Conservation (phyloP, 2,797 vertebrate species). For the Nyctibius grandis region DNA sequence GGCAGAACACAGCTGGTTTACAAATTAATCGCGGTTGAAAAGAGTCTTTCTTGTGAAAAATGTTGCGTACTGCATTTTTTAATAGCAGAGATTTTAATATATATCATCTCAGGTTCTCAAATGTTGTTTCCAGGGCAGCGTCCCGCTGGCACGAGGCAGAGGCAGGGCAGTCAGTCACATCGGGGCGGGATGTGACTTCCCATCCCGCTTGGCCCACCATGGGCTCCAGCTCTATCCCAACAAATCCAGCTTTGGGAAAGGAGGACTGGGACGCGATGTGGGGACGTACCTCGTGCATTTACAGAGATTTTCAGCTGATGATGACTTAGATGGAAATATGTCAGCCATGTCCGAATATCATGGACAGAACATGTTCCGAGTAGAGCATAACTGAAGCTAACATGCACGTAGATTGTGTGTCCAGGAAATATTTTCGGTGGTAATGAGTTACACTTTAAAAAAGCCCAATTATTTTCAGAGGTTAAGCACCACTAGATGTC, state of each 20-base stretch:
- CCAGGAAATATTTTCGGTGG: not conserved
- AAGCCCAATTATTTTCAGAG: not conserved
- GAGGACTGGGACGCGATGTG: fast-evolving
- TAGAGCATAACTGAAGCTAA: not conserved
- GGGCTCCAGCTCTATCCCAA: not conserved
- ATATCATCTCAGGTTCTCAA: not conserved
- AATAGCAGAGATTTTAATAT: not conserved
- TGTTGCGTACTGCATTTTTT: not conserved
- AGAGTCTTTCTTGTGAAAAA: not conserved
- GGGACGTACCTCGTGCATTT: fast-evolving
- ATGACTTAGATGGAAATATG: not conserved
- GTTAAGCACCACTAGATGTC: not conserved
- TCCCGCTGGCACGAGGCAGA: fast-evolving
- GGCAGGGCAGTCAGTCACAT: fast-evolving
- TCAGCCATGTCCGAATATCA: not conserved
- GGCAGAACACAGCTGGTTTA: conserved; percentile 30
- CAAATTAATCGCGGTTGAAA: conserved; percentile 10
- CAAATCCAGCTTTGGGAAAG: not conserved
- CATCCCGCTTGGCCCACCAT: fast-evolving
- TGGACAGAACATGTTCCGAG: fast-evolving
- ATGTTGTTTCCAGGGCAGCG: not conserved
- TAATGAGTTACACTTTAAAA: not conserved
- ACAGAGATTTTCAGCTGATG: not conserved
- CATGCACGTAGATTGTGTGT: too few species aligned
- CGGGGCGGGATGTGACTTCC: not conserved